Percentiles rank a stretch among this genome's conserved stretches.
Conservation (phyloP, 2,797 vertebrate genomes). For the Meda fulgida region DNA sequence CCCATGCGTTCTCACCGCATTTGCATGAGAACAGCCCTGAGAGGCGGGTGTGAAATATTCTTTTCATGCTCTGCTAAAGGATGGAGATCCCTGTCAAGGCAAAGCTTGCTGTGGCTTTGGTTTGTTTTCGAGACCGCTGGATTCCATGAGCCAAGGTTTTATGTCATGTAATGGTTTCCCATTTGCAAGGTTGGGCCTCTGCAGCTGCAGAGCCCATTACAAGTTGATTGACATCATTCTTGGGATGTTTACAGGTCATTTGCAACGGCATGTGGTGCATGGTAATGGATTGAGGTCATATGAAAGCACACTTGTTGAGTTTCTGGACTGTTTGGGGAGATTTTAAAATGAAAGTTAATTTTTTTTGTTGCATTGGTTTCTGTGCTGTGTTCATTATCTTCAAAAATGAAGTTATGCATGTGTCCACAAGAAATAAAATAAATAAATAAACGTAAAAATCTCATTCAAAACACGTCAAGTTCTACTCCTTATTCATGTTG, state of each 20-base stretch:
- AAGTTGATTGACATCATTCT: constrained; percentile 48
- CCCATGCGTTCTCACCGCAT: constrained; percentile 46
- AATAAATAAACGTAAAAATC: neutral
- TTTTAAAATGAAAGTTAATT: neutral
- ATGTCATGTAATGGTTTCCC: constrained; percentile 51
- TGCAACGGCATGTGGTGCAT: constrained; percentile 35
- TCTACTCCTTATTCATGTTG: neutral
- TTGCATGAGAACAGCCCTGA: constrained; percentile 60
- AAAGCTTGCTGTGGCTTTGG: constrained; percentile 41
- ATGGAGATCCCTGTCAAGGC: constrained; percentile 43
- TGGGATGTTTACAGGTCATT: constrained; percentile 49
- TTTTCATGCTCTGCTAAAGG: constrained; percentile 58
- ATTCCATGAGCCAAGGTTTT: constrained; percentile 20
- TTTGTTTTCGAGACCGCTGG: constrained; percentile 13
- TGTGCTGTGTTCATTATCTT: neutral
- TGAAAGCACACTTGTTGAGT: constrained; percentile 31
- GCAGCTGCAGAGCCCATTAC: constrained; percentile 47
- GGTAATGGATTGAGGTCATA: constrained; percentile 34
- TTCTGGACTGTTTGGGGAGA: neutral
- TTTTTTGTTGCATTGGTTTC: neutral
- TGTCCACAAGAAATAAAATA: neutral
- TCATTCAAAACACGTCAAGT: neutral
- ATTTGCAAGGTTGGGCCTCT: constrained; percentile 22
- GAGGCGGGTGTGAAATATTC: constrained; percentile 57
- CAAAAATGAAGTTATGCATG: neutral